Evolutionary conservation across 2,797 vertebrate species (phyloP).

Genomic region (Brachyalestes nurse): DNA sequence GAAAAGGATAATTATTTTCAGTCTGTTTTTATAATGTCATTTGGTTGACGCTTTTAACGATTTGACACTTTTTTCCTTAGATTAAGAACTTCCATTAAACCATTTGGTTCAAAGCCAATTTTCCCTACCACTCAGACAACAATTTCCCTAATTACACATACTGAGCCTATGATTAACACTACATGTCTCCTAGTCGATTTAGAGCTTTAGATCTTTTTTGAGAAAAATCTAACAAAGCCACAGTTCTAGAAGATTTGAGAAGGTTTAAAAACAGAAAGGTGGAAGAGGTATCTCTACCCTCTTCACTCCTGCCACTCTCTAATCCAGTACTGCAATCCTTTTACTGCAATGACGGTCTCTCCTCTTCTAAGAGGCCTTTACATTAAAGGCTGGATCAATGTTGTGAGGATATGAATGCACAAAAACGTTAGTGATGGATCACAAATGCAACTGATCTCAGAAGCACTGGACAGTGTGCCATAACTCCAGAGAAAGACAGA

Average conservation of each 20-base stretch:
- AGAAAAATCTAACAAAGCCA: neutral
- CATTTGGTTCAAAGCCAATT: neutral
- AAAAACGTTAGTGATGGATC: no score
- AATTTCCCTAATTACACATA: constrained; percentile 3
- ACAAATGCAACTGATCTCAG: no score
- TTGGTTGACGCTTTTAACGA: neutral
- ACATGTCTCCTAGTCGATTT: neutral
- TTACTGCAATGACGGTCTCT: no score
- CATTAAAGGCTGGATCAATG: no score
- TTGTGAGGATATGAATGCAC: no score
- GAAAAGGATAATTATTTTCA: neutral
- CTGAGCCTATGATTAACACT: neutral
- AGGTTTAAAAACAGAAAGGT: neutral
- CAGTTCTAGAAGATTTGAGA: neutral
- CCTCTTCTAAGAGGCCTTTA: no score
- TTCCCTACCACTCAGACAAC: neutral
- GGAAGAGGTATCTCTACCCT: neutral
- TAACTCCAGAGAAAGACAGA: no score
- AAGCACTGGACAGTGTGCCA: no score
- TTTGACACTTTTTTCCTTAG: neutral
- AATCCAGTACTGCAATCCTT: no score
- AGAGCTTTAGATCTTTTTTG: neutral
- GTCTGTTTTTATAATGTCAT: neutral
- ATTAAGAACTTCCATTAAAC: neutral
- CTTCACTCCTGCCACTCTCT: no score